Evolutionary conservation across 2,113 vertebrate species (phyloP), one percentile per base, ranked within the genome.

Genomic region (Glareola pratincola): DNA sequence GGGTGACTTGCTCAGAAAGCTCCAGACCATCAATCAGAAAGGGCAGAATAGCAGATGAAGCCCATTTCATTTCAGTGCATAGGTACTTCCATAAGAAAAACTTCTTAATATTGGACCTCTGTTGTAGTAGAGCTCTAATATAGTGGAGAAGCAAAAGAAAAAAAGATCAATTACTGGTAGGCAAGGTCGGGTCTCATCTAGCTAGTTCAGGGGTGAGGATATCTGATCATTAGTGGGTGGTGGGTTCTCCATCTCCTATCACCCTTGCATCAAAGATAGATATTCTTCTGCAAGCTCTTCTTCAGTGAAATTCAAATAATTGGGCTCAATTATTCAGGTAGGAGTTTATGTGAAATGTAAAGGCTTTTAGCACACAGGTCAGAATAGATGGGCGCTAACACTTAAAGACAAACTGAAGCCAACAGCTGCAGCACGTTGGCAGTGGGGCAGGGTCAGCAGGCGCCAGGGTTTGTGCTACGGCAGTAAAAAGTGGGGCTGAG

Each of bases 201-300:
- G 47, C 34, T 51, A 15, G 27, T 29, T 80, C 29, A 73, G 8
- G 7, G 15, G 9, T 0, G 0, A 69, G 26, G 41, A 29, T 41
- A 60, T 20, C 47, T 60, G 4, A 2, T 50, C 45, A 54, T 67
- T 60, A 92, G 32, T 0, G 0, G 45, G 41, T 67, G 50, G 47
- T 67, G 26, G 2, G 3, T 43, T 64, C 77, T 37, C 7, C 19
- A 43, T 29, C 21, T 72, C 66, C 78, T 39, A 10, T 32, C 39
- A 67, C 15, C 34, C 21, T 60, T 72, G 29, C 39, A 37, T 66
- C 24, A 68, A 11, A 77, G n/a, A 18, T 74, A 36, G 51, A 43
- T 22, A 21, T 32, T 59, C 27, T 89, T 77, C 45, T 67, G 56
- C 43, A 81, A 87, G 30, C 5, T 71, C 10, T 57, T 93, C n/a